Base-by-base conservation (phyloP, 2,888 invertebrate species). In the Euproctis similis region DNA sequence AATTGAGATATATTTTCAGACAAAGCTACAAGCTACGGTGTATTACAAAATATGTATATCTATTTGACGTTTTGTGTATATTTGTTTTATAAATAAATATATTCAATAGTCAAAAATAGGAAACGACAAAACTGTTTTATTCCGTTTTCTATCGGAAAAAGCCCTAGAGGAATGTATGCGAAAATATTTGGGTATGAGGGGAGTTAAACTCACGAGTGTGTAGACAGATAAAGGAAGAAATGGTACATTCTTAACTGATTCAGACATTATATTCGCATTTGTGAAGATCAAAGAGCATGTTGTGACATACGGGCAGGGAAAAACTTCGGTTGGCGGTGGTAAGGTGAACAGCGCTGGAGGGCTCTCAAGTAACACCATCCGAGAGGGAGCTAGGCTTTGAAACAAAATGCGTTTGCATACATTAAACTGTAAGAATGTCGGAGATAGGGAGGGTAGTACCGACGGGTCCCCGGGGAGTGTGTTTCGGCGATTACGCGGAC, bases 341-440 rank as follows among this genome's bases (percentile, higher is more conserved):
- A 54, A 74, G 65, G 71, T 66, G 68, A 66, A 57, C 65, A 56
- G 43, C 50, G 75, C 80, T 64, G 30, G 69, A 73, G 78, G 82
- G 80, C 62, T 62, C 68, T 70, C 58, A 44, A 69, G 66, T 69
- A 76, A 76, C 73, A 69, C 73, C 74, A 64, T 73, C 57, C 74
- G 70, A 69, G 65, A 72, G 81, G 78, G 82, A 74, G 69, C 70
- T 58, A 72, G 71, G 76, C 81, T 84, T 82, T 80, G 82, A 80
- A 82, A 84, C 82, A 84, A 84, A 84, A 82, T 84, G 82, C 82
- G 82, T 84, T 84, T 84, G 82, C 84, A 84, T 84, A 84, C 75
- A 82, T 84, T 82, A 82, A 84, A 82, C 72, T 78, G 68, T 80
- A 80, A 81, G 84, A 82, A 82, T 82, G 82, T 81, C 62, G 64